Evolutionary conservation across 2,797 vertebrate species (phyloP), one percentile per base, ranked within the genome.

Genomic region (Sus cebifrons): DNA sequence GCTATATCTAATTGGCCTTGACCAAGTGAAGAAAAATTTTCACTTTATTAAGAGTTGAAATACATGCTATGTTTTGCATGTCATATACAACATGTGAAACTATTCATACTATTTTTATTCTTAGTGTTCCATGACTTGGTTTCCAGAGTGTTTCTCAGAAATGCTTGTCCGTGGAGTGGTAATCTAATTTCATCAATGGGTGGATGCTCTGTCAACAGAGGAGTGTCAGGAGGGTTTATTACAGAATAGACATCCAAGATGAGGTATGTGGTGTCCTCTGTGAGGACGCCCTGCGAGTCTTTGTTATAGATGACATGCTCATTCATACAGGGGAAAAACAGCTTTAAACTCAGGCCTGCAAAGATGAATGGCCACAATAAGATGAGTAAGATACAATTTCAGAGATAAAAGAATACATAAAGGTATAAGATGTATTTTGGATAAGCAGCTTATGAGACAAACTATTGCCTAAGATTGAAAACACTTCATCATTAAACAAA

Each of bases 141-240:
- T 95, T 89, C 81, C 60, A 82, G 79, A 78, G 10, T 93, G 84
- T 82, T 1, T n/a, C 52, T 49, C 29, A 89, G 81, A 89, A 49
- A 49, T 32, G 20, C 1, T 75, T 91, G 73, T 60, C 14, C 13
- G 10, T 17, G 64, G 52, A 84, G 7, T 73, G 25, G 65, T 56
- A 65, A 77, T 74, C 58, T 75, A 23, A 82, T 87, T 96, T 40
- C 58, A 62, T 77, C 21, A 67, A 1, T 84, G 49, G 14, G 3
- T 8, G 73, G 40, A 86, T 90, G 67, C 27, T 96, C 10, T 36
- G 7, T 94, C 78, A 73, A 44, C 25, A 71, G 20, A 83, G 17
- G n/a, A 60, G 9, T 73, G 73, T 44, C 40, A 25, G 21, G 23
- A 67, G 56, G 29, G 62, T 9, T 17, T 62, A 18, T 40, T 62